These are phyloP conservation scores for Cantharis rufa DNA, from an alignment of 2,888 invertebrate genomes.

Conservation along the genomic window DNA sequence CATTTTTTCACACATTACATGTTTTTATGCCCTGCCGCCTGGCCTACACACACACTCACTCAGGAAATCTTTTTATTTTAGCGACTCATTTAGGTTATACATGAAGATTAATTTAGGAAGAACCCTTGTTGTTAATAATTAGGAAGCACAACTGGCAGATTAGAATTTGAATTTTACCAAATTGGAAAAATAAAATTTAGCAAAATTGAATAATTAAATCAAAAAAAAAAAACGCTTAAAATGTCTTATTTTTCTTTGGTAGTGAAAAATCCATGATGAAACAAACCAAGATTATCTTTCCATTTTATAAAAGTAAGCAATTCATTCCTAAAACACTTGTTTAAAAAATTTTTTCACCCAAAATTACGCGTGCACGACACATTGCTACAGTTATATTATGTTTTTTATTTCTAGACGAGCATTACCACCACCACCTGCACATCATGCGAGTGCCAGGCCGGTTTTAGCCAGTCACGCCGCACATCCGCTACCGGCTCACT, in stretches of 20 bases:
- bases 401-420: constrained; percentile 59
- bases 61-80: not conserved
- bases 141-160: not conserved
- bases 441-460: constrained; percentile 75
- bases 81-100: not conserved
- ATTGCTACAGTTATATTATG: not conserved
- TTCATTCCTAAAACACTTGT: not conserved
- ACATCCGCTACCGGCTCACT: constrained; percentile 81
- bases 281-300: not conserved
- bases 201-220: not conserved
- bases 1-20: too few relatives aligned
- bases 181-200: not conserved
- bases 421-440: constrained; percentile 78
- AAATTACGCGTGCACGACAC: not conserved
- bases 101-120: not conserved
- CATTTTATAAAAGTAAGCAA: not conserved
- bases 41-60: not conserved
- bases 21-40: too few relatives aligned
- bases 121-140: not conserved
- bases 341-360: not conserved
- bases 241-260: not conserved
- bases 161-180: not conserved
- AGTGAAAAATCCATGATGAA: not conserved
- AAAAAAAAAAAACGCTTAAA: not conserved
- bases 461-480: constrained; percentile 69